Conservation (phyloP, 2,888 invertebrate species). For the Caenorhabditis panamensis region DNA sequence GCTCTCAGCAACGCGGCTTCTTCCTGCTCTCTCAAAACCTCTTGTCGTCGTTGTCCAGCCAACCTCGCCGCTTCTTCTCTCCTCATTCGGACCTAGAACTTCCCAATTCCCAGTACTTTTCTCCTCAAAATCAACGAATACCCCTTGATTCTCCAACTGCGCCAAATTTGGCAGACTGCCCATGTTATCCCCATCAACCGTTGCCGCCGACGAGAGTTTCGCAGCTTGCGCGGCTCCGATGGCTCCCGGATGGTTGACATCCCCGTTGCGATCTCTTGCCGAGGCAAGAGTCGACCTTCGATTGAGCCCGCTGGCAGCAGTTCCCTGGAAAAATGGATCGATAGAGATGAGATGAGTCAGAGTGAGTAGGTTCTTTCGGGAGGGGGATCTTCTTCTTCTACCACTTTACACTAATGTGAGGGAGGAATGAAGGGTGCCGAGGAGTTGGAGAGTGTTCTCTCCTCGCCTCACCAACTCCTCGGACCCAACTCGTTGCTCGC, state of each 20-base stretch:
- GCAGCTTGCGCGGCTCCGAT: slow-evolving; percentile 36
- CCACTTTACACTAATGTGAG: slow-evolving; percentile 51
- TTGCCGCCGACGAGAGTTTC: slow-evolving; percentile 17
- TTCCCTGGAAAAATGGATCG: slow-evolving; percentile 51
- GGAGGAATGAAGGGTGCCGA: slow-evolving; percentile 31
- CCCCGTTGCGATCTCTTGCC: slow-evolving; percentile 71
- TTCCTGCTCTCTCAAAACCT: slow-evolving; percentile 91
- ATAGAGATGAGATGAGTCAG: too few relatives aligned
- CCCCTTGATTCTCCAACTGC: slow-evolving; percentile 86
- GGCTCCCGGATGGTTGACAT: slow-evolving; percentile 50
- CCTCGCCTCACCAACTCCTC: too few relatives aligned
- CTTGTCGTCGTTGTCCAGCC: slow-evolving; percentile 94
- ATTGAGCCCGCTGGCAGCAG: slow-evolving; percentile 62
- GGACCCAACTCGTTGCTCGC: not conserved
- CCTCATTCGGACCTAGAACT: slow-evolving; percentile 61
- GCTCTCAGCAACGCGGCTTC: slow-evolving; percentile 93
- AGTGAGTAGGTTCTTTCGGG: too few relatives aligned
- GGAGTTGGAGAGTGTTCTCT: too few relatives aligned
- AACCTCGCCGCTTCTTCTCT: slow-evolving; percentile 89
- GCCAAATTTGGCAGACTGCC: slow-evolving; percentile 93
- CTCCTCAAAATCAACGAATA: slow-evolving; percentile 61
- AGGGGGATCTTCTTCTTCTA: slow-evolving; percentile 2
- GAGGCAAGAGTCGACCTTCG: slow-evolving; percentile 80
- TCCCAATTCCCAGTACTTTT: not conserved
- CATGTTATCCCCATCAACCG: slow-evolving; percentile 73